Evolutionary conservation across 2,888 invertebrate genomes (phyloP).

Genomic region (Brenthis hecate): DNA sequence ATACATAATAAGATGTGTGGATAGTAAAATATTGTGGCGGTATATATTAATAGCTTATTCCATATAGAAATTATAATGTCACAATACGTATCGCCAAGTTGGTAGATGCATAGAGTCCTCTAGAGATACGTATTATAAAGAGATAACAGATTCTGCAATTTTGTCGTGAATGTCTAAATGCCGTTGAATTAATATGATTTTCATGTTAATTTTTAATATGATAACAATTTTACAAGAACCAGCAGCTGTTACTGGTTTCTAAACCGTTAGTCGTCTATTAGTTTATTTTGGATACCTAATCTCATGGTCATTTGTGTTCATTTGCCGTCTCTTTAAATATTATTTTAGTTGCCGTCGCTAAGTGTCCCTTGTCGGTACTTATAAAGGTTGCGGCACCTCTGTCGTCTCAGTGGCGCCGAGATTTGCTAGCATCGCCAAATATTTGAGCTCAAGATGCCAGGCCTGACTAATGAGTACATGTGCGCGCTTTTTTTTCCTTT

Average conservation of each 20-base stretch:
- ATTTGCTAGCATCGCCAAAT: conserved; percentile 75
- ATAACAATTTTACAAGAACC: conserved; percentile 27
- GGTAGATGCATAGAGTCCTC: too few species aligned
- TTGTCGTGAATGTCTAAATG: background rate
- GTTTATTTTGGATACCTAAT: conserved; percentile 59
- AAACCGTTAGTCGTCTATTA: conserved; percentile 39
- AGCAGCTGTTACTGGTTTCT: conserved; percentile 39
- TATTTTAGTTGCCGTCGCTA: conserved; percentile 69
- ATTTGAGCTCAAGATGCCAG: conserved; percentile 64
- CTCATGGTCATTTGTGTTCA: conserved; percentile 79
- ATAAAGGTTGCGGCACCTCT: conserved; percentile 56
- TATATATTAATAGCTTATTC: too few species aligned
- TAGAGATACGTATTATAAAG: conserved; percentile 2
- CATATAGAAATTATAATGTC: too few species aligned
- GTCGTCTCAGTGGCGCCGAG: conserved; percentile 65
- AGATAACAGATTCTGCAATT: background rate
- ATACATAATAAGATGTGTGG: too few species aligned
- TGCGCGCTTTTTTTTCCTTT: conserved; percentile 57
- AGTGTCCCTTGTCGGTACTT: conserved; percentile 49
- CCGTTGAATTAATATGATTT: conserved; percentile 25
- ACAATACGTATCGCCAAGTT: too few species aligned
- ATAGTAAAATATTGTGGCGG: too few species aligned
- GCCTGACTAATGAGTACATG: conserved; percentile 77
- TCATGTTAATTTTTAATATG: conserved; percentile 23
- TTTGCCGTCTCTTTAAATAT: conserved; percentile 71